phyloP scores from a whole-genome alignment of 2,888 invertebrate species.

The Hermaeophaga mercurialis region DNA sequence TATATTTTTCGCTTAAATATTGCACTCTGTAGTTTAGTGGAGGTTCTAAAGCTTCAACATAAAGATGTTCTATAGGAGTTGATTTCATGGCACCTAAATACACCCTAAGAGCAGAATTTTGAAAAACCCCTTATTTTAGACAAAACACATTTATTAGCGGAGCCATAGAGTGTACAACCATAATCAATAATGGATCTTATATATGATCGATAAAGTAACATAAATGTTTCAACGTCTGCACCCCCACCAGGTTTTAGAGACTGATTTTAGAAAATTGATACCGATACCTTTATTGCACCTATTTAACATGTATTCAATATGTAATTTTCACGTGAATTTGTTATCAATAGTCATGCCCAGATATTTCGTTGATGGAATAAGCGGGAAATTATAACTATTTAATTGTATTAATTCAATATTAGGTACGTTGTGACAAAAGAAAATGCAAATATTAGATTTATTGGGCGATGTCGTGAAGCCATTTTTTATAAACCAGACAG shows the following conservation, averaged over 20 bases:
- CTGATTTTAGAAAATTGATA: not conserved
- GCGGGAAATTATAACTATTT: not conserved
- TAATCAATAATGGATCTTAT: conserved; percentile 2
- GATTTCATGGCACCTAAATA: not conserved
- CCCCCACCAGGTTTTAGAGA: not conserved
- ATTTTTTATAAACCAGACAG: not conserved
- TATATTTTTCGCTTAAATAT: not conserved
- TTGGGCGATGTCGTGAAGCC: not conserved
- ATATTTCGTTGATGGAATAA: too few species aligned
- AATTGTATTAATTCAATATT: not conserved
- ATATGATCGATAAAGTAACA: not conserved
- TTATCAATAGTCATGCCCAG: not conserved
- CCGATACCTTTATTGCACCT: not conserved
- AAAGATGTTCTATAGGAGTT: not conserved
- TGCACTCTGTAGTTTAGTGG: not conserved
- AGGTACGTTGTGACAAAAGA: not conserved
- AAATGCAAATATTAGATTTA: not conserved
- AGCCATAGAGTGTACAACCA: conserved; percentile 12
- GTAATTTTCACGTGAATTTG: not conserved
- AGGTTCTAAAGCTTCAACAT: not conserved
- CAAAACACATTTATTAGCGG: not conserved
- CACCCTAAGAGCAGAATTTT: not conserved
- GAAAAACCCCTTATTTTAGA: not conserved
- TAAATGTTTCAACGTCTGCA: not conserved
- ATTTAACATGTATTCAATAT: not conserved